phyloP scores from a whole-genome alignment of 2,797 vertebrate species.

The Aldrovandia affinis region DNA sequence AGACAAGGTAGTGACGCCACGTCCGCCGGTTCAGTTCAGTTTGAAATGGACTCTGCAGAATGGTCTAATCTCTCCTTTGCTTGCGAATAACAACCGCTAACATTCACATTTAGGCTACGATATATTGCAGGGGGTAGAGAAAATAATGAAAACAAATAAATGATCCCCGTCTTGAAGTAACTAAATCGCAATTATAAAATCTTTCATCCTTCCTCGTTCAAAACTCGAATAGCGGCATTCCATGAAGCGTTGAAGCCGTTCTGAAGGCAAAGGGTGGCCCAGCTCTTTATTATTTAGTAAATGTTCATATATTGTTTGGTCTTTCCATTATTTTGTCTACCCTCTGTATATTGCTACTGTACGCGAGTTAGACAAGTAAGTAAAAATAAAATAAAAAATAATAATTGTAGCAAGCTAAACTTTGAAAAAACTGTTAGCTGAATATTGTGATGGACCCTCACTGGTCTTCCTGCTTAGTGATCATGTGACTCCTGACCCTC shows the following conservation, averaged over 20 bases:
- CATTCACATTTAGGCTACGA: not conserved
- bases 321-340: no score
- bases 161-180: no score
- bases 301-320: no score
- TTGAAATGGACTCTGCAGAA: not conserved
- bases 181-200: no score
- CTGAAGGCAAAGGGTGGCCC: no score
- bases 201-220: no score
- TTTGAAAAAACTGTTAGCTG: not conserved
- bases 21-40: not conserved
- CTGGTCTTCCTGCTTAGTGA: not conserved
- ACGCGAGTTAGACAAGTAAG: not conserved
- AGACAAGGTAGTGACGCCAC: constrained; percentile 84
- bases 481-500: not conserved
- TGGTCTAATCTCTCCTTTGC: not conserved
- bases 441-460: not conserved
- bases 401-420: not conserved
- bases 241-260: no score
- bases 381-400: not conserved
- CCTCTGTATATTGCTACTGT: not conserved
- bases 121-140: no score
- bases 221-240: no score
- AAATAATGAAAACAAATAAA: no score
- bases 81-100: not conserved
- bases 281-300: no score